A percentile compares a stretch with the other conserved stretches of the same genome.
phyloP scores from a whole-genome alignment of 2,113 vertebrate genomes.

The Abramis brama region DNA sequence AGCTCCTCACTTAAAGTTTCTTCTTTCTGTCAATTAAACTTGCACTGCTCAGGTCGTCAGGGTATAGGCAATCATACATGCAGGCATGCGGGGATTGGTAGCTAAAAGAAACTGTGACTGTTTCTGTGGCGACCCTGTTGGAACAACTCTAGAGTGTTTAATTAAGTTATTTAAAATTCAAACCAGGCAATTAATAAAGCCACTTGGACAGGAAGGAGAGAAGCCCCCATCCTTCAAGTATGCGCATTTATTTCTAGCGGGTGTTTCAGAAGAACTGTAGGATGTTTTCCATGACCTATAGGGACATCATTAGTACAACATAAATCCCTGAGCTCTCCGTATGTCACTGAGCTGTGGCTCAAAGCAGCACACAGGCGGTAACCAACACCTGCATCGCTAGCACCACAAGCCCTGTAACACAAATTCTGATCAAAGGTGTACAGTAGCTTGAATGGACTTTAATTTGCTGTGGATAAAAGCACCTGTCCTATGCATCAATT shows the following conservation, averaged over 20 bases:
- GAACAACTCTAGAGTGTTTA: constrained; percentile 40
- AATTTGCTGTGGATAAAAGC: neutral
- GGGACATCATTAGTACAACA: constrained; percentile 57
- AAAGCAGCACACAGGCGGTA: constrained; percentile 13
- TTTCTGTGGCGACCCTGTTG: constrained; percentile 33
- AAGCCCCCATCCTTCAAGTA: constrained; percentile 46
- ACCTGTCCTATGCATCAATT: neutral
- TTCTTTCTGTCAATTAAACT: neutral
- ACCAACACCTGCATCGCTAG: neutral
- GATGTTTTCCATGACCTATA: constrained; percentile 50
- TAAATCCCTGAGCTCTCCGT: constrained; percentile 31
- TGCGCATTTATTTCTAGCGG: constrained; percentile 37
- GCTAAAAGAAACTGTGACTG: neutral
- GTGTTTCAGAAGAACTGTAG: constrained; percentile 13
- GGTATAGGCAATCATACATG: neutral
- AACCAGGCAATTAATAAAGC: constrained; percentile 43
- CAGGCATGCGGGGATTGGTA: constrained; percentile 20
- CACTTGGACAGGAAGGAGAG: constrained; percentile 25
- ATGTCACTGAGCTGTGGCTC: neutral
- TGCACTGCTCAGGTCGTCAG: neutral
- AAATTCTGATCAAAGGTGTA: neutral
- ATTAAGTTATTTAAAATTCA: constrained; percentile 56
- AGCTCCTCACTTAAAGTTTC: neutral
- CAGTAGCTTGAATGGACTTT: neutral
- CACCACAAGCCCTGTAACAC: neutral